Evolutionary conservation across 2,888 invertebrate species (phyloP).

Genomic region (Drosophila anomalipes): DNA sequence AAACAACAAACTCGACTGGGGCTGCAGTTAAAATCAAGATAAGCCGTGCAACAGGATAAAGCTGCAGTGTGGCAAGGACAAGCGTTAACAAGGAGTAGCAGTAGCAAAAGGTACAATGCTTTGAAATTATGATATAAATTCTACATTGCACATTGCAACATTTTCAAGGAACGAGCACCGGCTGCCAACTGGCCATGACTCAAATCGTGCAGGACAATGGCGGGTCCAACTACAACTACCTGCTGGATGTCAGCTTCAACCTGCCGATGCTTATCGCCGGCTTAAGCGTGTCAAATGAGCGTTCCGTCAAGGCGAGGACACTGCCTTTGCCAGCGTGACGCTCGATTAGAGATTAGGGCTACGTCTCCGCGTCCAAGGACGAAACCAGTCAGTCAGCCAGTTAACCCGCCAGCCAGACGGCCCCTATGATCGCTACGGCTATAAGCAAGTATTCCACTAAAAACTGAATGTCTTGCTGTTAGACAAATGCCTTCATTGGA

Average conservation of each 20-base stretch:
- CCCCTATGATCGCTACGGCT: constrained; percentile 36
- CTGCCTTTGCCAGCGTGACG: constrained; percentile 68
- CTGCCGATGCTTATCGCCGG: constrained; percentile 73
- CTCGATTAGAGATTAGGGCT: constrained; percentile 74
- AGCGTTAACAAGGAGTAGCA: constrained; percentile 37
- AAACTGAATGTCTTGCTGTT: constrained; percentile 58
- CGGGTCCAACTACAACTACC: constrained; percentile 56
- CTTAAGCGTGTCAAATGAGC: constrained; percentile 74
- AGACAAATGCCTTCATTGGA: constrained; percentile 57
- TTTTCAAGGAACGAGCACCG: constrained; percentile 51
- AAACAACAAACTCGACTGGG: constrained; percentile 13
- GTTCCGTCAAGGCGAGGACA: constrained; percentile 53
- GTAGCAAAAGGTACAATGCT: constrained; percentile 40
- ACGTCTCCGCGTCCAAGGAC: constrained; percentile 44
- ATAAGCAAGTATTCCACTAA: constrained; percentile 27
- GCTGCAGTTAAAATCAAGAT: constrained; percentile 67
- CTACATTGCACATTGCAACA: constrained; percentile 78
- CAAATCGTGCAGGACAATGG: constrained; percentile 70
- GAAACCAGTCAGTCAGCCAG: constrained; percentile 26
- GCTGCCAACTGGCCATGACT: constrained; percentile 52
- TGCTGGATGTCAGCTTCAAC: constrained; percentile 61
- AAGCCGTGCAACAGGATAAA: constrained; percentile 62
- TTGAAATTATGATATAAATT: constrained; percentile 78
- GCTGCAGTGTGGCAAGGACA: constrained; percentile 54
- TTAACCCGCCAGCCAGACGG: constrained; percentile 10